phyloP scores from a whole-genome alignment of 64 coral and sea anemone species.

The Actinia equina region DNA sequence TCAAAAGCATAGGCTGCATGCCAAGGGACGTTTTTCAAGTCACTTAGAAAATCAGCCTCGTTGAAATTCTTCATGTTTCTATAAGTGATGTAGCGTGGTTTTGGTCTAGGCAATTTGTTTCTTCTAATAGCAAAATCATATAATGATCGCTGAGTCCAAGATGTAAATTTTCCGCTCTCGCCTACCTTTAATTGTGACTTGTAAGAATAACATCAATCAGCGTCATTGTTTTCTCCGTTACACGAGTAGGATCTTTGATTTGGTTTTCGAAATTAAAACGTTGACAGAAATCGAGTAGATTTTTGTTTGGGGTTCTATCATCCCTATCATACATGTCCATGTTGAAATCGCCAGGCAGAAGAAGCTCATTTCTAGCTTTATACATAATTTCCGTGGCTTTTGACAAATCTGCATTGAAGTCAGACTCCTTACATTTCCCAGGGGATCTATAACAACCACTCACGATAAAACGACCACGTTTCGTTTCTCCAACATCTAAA shows the following conservation, averaged over 20 bases:
- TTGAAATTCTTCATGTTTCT: constrained; percentile 43
- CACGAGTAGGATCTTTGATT: constrained; percentile 8
- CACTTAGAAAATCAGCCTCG: constrained; percentile 11
- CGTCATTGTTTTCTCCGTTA: background rate
- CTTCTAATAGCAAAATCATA: constrained; percentile 39
- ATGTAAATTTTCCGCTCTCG: constrained; percentile 33
- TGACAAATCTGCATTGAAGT: background rate
- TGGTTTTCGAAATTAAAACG: background rate
- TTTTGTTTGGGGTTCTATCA: background rate
- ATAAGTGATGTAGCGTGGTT: constrained; percentile 11
- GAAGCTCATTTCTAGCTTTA: background rate
- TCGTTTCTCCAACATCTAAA: too few species aligned
- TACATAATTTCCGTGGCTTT: constrained; percentile 1
- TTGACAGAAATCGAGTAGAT: background rate
- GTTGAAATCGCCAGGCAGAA: background rate
- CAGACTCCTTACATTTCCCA: background rate
- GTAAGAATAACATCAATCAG: constrained; percentile 42
- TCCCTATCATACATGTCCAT: background rate
- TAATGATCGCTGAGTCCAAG: constrained; percentile 61
- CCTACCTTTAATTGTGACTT: constrained; percentile 44
- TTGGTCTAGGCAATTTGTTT: constrained; percentile 45
- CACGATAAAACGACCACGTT: background rate
- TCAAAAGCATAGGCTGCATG: too few species aligned
- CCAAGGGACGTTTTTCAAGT: constrained; percentile 35
- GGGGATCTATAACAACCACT: constrained; percentile 21